Evolutionary conservation across 2,797 vertebrate species (phyloP).

Genomic region (Podarcis siculus): DNA sequence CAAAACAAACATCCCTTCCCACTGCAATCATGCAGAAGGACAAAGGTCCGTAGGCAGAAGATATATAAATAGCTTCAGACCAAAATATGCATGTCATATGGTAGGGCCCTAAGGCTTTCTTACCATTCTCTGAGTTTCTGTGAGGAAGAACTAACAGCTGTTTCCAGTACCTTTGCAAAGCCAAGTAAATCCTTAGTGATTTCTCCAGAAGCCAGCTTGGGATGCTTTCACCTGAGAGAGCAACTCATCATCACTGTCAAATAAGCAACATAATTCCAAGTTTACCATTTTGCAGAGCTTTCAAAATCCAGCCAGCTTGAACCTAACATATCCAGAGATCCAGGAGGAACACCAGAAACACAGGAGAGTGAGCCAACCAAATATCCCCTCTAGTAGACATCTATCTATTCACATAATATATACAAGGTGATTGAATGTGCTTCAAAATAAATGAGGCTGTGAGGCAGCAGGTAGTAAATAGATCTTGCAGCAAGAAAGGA

Average conservation of each 20-base stretch:
- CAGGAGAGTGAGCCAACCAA: background rate
- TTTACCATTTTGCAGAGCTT: background rate
- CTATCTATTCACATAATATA: background rate
- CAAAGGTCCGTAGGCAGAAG: background rate
- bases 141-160: slow-evolving; percentile 43
- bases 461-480: background rate
- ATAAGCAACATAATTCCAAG: background rate
- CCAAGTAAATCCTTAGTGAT: slow-evolving; percentile 7
- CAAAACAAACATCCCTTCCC: background rate
- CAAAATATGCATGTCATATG: slow-evolving; percentile 45
- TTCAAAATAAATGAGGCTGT: background rate
- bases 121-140: slow-evolving; percentile 44
- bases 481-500: background rate
- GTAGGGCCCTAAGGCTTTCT: slow-evolving; percentile 37
- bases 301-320: slow-evolving; percentile 13
- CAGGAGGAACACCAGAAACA: background rate
- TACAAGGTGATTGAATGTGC: background rate
- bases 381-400: background rate
- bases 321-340: background rate
- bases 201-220: background rate
- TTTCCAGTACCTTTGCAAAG: slow-evolving; percentile 40
- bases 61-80: slow-evolving; percentile 39
- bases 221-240: slow-evolving; percentile 13
- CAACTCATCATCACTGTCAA: slow-evolving; percentile 1
- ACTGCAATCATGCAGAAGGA: slow-evolving; percentile 30